phyloP scores from a whole-genome alignment of 2,888 invertebrate genomes.

The Tortricodes alternella region DNA sequence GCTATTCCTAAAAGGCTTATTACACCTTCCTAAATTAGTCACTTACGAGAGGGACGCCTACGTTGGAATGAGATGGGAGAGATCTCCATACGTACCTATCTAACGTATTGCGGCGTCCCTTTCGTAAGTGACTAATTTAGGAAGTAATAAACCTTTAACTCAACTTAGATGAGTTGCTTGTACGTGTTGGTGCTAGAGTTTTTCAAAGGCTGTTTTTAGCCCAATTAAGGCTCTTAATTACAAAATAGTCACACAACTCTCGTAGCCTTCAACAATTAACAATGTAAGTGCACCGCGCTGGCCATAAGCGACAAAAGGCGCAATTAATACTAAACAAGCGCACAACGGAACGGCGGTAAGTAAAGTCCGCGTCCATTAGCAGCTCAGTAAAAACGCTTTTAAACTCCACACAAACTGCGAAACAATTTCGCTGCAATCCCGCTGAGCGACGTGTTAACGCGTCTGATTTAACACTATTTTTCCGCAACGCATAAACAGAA shows the following conservation, averaged over 20 bases:
- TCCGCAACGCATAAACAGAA: slow-evolving; percentile 14
- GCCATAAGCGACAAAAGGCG: slow-evolving; percentile 72
- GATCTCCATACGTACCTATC: too few relatives aligned
- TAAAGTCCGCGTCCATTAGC: slow-evolving; percentile 67
- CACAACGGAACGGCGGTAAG: slow-evolving; percentile 58
- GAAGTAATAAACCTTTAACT: not conserved
- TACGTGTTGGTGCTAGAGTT: not conserved
- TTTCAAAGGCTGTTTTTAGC: slow-evolving; percentile 17
- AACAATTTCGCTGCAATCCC: slow-evolving; percentile 66
- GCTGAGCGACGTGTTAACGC: slow-evolving; percentile 62
- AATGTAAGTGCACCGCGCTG: slow-evolving; percentile 46
- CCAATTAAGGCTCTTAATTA: slow-evolving; percentile 22
- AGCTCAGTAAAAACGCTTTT: slow-evolving; percentile 54
- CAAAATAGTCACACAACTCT: slow-evolving; percentile 19
- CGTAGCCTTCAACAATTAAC: slow-evolving; percentile 26
- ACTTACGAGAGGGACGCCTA: too few relatives aligned
- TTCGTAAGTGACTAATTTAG: too few relatives aligned
- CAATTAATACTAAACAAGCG: slow-evolving; percentile 75
- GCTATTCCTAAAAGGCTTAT: too few relatives aligned
- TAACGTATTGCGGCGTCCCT: too few relatives aligned
- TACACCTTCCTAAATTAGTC: too few relatives aligned
- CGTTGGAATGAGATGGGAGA: too few relatives aligned
- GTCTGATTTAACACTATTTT: slow-evolving; percentile 57
- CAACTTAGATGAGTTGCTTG: too few relatives aligned
- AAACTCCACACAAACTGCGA: slow-evolving; percentile 60